phyloP scores from a whole-genome alignment of 2,113 vertebrate species.

The Puma concolor region DNA sequence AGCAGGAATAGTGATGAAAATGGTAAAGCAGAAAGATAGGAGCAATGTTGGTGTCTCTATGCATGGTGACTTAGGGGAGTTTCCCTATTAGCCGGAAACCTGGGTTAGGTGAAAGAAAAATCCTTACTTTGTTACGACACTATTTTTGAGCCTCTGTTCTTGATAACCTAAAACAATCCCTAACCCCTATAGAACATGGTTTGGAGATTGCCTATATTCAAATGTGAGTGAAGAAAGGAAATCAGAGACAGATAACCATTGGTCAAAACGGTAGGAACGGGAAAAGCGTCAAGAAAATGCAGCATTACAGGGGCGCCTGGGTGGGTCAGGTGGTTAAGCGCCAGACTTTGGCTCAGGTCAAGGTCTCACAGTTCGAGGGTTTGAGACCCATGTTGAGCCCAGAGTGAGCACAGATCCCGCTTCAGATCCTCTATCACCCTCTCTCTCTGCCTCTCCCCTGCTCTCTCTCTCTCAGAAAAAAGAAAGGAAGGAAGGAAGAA shows the following conservation, averaged over 20 bases:
- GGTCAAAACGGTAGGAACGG: not conserved
- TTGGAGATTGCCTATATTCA: not conserved
- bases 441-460: too few relatives aligned
- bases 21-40: not conserved
- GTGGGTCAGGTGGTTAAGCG: too few relatives aligned
- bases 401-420: too few relatives aligned
- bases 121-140: not conserved
- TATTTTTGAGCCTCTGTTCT: not conserved
- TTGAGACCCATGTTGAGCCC: too few relatives aligned
- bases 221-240: not conserved
- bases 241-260: not conserved
- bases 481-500: not conserved
- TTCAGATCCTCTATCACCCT: too few relatives aligned
- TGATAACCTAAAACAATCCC: not conserved
- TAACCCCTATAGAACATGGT: not conserved
- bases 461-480: too few relatives aligned
- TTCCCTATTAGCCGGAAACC: not conserved
- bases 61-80: not conserved
- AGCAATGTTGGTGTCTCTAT: not conserved
- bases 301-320: not conserved
- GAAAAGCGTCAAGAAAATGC: not conserved
- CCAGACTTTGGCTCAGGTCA: too few relatives aligned
- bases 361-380: too few relatives aligned
- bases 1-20: not conserved
- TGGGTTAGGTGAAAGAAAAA: not conserved